Base-by-base conservation (phyloP, 2,888 invertebrate genomes). In the Vesta saturnalis region DNA sequence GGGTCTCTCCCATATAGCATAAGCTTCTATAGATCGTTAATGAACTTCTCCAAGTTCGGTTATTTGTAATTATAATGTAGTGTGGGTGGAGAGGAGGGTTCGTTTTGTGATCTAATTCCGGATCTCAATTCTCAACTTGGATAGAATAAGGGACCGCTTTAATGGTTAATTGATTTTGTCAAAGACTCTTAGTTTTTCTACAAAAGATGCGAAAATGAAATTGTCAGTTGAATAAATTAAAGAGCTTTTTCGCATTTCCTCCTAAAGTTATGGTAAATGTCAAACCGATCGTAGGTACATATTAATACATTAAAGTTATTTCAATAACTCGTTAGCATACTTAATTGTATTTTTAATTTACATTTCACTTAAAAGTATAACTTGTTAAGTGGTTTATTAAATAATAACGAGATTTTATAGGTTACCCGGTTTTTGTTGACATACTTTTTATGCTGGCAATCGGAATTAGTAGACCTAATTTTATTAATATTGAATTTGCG, bases 21-120 rank as follows among this genome's bases (percentile, higher is more conserved):
- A 30, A 6, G 30, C 10, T 30, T 47, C 22, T 19, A 39, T 63
- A 46, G 22, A 56, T 61, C 61, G 43, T 54, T 61, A 61, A 54
- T 61, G 52, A 61, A 52, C 49, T 21, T 39, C 52, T 61, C 12
- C 43, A 62, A 62, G 19, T 62, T 21, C 14, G 60, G 49, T 47
- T 52, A 23, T 61, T 61, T 61, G 54, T 54, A 61, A 61, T 61
- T 61, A 59, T 35, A 61, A 61, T 19, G 54, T 49, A 49, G 18
- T 49, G 1, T 5, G 14, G 19, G 2, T n/a, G n/a, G n/a, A n/a
- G n/a, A n/a, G n/a, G n/a, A n/a, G n/a, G n/a, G 30, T 30, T 30
- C 30, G 6, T 30, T 30, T 15, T 49, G 18, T 16, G 18, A 19
- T 49, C n/a, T 14, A 8, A 49, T 16, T 49, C 49, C 6, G 49